These are phyloP conservation scores for Onychostoma macrolepis DNA, from an alignment of 2,113 vertebrate species.

Conservation along the genomic window DNA sequence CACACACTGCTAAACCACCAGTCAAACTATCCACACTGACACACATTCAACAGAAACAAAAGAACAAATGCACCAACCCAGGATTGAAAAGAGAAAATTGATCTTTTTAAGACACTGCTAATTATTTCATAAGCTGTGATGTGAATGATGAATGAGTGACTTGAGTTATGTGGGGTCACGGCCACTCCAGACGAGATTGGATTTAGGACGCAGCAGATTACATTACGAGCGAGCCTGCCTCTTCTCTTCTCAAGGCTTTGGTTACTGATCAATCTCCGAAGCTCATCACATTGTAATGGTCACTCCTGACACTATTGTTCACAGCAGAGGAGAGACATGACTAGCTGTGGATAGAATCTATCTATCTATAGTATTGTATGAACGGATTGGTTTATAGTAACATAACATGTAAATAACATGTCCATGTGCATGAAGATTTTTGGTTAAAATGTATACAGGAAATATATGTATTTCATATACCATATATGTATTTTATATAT, in stretches of 20 bases:
- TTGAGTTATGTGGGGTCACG: slow-evolving; percentile 37
- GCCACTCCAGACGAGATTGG: slow-evolving; percentile 61
- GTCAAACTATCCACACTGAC: background rate
- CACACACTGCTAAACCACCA: background rate
- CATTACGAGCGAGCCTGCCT: slow-evolving; percentile 53
- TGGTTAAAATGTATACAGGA: background rate
- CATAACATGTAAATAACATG: background rate
- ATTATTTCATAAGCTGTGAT: background rate
- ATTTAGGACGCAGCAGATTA: slow-evolving; percentile 59
- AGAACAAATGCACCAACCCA: background rate
- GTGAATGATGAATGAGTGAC: slow-evolving; percentile 9
- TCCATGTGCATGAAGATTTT: background rate
- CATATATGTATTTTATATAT: no score
- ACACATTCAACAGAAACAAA: background rate
- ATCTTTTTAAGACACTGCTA: background rate
- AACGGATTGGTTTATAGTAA: background rate
- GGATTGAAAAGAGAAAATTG: background rate
- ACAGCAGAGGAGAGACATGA: background rate
- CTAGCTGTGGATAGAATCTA: background rate
- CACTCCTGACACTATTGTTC: background rate
- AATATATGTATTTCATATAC: background rate
- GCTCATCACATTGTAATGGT: slow-evolving; percentile 44
- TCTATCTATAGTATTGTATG: no score
- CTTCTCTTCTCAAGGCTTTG: slow-evolving; percentile 48
- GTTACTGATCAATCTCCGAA: slow-evolving; percentile 56